These are phyloP conservation scores for Sander lucioperca DNA, from an alignment of 2,113 vertebrate species.

Conservation along the genomic window DNA sequence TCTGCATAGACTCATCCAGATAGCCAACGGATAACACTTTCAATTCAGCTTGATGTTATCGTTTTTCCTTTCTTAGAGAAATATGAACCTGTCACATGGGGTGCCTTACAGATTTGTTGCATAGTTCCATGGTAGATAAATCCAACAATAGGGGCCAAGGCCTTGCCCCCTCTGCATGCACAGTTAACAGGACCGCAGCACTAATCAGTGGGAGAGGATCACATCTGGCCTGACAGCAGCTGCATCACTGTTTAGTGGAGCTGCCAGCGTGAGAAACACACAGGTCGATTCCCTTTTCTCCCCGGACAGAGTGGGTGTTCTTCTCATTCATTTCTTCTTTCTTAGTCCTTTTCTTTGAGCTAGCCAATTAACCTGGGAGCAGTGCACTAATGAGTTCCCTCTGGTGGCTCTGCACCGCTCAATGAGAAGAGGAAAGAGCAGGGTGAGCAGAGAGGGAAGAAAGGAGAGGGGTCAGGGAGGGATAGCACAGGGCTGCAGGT, in stretches of 20 bases:
- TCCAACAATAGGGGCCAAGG: constrained; percentile 76
- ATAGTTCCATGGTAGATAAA: constrained; percentile 77
- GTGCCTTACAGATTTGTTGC: constrained; percentile 78
- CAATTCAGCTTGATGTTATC: constrained; percentile 79
- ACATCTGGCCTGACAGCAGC: constrained; percentile 82
- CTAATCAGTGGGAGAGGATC: constrained; percentile 78
- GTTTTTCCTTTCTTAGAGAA: constrained; percentile 73
- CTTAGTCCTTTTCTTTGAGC: constrained; percentile 79
- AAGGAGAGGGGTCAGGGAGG: constrained; percentile 70
- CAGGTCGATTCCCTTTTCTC: constrained; percentile 84
- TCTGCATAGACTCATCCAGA: constrained; percentile 69
- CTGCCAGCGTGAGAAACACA: constrained; percentile 84
- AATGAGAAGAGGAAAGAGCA: constrained; percentile 74
- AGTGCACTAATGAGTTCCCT: constrained; percentile 89
- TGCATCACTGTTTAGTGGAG: constrained; percentile 81
- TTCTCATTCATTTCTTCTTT: constrained; percentile 80
- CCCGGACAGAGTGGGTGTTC: constrained; percentile 78
- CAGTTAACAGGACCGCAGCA: constrained; percentile 58
- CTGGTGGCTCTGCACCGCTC: constrained; percentile 82
- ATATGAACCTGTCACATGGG: constrained; percentile 78
- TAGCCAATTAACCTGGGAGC: constrained; percentile 88
- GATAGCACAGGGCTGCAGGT: constrained; percentile 50
- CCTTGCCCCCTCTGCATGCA: constrained; percentile 72
- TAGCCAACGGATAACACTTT: constrained; percentile 75
- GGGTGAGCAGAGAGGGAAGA: constrained; percentile 61